Conservation (phyloP, 2,113 vertebrate species). For the Mormyrus iriodes region DNA sequence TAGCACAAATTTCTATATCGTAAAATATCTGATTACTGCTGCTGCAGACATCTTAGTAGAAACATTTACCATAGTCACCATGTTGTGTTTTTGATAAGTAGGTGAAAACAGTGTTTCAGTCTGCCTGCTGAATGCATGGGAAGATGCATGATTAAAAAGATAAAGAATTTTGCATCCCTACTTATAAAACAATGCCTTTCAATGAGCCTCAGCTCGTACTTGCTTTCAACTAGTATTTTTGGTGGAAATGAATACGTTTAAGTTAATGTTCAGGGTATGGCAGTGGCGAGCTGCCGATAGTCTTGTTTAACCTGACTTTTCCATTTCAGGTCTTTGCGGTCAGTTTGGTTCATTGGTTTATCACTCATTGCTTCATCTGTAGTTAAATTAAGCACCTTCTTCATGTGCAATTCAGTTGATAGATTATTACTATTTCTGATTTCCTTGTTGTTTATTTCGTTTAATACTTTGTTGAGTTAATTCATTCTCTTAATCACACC, state of each 20-base stretch:
- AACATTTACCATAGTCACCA: neutral
- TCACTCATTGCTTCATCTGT: neutral
- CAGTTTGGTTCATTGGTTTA: neutral
- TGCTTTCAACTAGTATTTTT: neutral
- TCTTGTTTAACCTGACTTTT: neutral
- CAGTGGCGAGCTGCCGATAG: neutral
- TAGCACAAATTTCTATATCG: neutral
- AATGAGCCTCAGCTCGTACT: neutral
- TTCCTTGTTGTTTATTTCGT: neutral
- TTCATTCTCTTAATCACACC: neutral
- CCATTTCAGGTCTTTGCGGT: neutral
- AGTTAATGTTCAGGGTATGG: neutral
- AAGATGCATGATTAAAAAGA: neutral
- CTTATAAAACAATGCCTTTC: neutral
- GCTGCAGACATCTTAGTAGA: neutral
- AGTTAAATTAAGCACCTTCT: neutral
- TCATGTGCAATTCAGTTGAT: neutral
- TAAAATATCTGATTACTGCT: neutral
- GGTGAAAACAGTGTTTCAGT: neutral
- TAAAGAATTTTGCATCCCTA: neutral
- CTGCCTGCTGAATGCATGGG: neutral
- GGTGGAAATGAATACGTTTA: neutral
- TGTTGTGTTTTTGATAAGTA: neutral
- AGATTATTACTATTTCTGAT: neutral
- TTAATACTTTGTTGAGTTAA: neutral